Evolutionary conservation across 2,113 vertebrate genomes (phyloP).

Genomic region (Egretta garzetta): DNA sequence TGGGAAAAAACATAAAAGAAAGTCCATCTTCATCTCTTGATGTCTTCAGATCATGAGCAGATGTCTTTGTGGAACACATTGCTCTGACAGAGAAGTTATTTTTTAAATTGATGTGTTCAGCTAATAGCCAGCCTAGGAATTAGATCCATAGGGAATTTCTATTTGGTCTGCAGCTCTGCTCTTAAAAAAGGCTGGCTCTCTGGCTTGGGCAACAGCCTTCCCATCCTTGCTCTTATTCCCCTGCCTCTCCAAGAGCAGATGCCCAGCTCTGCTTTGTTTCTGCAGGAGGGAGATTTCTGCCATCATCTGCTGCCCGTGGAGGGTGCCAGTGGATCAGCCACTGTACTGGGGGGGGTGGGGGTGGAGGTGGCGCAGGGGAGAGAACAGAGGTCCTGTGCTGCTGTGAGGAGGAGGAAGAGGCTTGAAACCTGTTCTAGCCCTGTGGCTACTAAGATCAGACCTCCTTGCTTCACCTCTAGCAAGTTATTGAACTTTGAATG

Average conservation of each 20-base stretch:
- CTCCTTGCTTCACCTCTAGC: neutral
- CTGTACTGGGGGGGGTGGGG: accelerated
- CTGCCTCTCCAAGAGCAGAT: neutral
- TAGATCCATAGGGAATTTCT: slow-evolving; percentile 14
- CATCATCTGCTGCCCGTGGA: neutral
- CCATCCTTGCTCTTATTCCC: neutral
- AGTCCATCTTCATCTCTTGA: neutral
- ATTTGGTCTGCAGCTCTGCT: neutral
- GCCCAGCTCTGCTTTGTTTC: neutral
- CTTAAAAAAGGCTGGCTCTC: neutral
- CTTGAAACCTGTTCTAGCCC: neutral
- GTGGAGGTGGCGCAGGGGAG: too few relatives aligned
- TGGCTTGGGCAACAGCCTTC: neutral
- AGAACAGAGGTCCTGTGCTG: neutral
- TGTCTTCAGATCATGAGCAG: neutral
- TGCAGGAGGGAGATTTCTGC: neutral
- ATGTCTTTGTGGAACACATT: neutral
- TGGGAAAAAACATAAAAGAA: neutral
- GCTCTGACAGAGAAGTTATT: slow-evolving; percentile 13
- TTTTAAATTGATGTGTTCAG: slow-evolving; percentile 7
- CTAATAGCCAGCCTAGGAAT: slow-evolving; percentile 31
- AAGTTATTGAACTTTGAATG: neutral
- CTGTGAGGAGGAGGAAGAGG: neutral
- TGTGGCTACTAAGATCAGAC: neutral
- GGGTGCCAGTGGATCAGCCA: neutral